Percentiles rank a stretch among this genome's conserved stretches.
Evolutionary conservation across 2,888 invertebrate genomes (phyloP).

Genomic region (Sycophila texana): DNA sequence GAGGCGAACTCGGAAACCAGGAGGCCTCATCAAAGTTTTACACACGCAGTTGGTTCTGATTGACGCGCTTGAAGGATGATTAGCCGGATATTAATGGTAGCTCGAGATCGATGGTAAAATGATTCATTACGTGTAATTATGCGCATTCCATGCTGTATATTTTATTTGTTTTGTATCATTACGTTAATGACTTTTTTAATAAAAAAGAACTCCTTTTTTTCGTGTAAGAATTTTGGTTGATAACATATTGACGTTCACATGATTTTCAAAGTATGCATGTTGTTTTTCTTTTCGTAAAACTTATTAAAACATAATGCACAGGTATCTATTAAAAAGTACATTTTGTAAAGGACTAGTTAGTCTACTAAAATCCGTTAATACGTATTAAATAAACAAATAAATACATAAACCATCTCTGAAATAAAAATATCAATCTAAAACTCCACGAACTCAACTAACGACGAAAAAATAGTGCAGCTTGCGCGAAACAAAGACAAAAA

Average conservation of each 20-base stretch:
- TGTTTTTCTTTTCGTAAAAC: background rate
- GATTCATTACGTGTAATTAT: constrained; percentile 4
- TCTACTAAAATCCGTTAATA: no score
- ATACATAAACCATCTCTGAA: no score
- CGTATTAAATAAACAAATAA: no score
- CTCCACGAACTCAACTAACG: background rate
- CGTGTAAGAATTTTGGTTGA: background rate
- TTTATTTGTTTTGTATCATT: background rate
- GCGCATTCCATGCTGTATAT: background rate
- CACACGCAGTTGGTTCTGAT: constrained; percentile 5
- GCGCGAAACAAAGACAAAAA: background rate
- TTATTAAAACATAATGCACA: no score
- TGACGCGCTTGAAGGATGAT: constrained; percentile 5
- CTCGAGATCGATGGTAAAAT: background rate
- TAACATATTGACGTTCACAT: no score
- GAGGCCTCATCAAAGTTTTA: constrained; percentile 29
- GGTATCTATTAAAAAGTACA: no score
- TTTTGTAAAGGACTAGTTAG: no score
- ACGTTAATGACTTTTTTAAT: background rate
- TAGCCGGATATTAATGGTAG: background rate
- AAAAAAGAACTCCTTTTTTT: background rate
- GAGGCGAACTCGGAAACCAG: background rate
- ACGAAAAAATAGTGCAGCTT: background rate
- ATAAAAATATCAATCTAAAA: background rate
- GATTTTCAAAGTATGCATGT: background rate